Evolutionary conservation across 2,888 invertebrate species (phyloP).

Genomic region (Polyommatus icarus): DNA sequence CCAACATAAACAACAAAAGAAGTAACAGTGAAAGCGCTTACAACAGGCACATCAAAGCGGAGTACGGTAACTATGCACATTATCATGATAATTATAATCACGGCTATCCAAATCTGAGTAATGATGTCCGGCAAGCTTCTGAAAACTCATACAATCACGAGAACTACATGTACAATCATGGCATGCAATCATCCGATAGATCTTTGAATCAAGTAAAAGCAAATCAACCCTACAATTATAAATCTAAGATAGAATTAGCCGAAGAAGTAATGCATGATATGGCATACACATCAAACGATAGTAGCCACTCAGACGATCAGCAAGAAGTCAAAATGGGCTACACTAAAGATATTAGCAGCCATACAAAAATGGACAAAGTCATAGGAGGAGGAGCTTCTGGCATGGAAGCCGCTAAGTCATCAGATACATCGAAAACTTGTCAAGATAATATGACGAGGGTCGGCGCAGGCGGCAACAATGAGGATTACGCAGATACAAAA

Average conservation of each 20-base stretch:
- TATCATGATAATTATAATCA: conserved; percentile 54
- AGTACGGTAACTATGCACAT: conserved; percentile 61
- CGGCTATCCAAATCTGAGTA: conserved; percentile 42
- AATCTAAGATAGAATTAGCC: conserved; percentile 56
- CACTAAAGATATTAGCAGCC: conserved; percentile 48
- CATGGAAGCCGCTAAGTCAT: conserved; percentile 65
- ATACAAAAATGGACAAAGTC: conserved; percentile 63
- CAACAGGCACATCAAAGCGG: conserved; percentile 58
- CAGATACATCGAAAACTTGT: conserved; percentile 61
- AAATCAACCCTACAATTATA: conserved; percentile 47
- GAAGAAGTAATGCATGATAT: conserved; percentile 58
- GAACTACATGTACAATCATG: conserved; percentile 44
- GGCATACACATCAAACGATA: conserved; percentile 55
- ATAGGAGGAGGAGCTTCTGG: conserved; percentile 62
- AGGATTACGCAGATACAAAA: conserved; percentile 70
- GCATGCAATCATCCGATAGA: not conserved
- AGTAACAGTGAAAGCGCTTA: conserved; percentile 48
- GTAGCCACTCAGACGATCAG: conserved; percentile 26
- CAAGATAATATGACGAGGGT: conserved; percentile 72
- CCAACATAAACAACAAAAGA: conserved; percentile 55
- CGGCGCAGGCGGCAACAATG: conserved; percentile 70
- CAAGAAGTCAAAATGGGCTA: conserved; percentile 11
- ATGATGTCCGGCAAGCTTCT: not conserved
- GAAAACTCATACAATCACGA: conserved; percentile 42
- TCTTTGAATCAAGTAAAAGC: not conserved